Conservation (phyloP, 2,797 vertebrate genomes). For the Danio tinwini region DNA sequence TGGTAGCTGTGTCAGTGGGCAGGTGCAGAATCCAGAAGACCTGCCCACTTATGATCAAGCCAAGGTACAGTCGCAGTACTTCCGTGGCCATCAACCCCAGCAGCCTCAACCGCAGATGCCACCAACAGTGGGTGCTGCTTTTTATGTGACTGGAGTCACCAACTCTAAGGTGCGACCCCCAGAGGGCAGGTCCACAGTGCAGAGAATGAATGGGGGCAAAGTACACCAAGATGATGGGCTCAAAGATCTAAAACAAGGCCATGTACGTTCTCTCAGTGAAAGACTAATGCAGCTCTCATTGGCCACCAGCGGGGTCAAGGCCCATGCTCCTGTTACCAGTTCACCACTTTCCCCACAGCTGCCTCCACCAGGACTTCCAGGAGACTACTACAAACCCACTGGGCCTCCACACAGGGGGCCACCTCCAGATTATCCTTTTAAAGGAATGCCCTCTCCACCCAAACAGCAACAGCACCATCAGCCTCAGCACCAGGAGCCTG, state of each 20-base stretch:
- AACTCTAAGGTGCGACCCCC: slow-evolving; percentile 74
- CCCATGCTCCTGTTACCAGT: slow-evolving; percentile 91
- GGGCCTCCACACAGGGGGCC: slow-evolving; percentile 88
- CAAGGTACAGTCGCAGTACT: slow-evolving; percentile 98
- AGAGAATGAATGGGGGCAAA: slow-evolving; percentile 88
- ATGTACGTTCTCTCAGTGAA: slow-evolving; percentile 95
- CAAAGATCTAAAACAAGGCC: slow-evolving; percentile 97
- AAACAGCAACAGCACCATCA: slow-evolving; percentile 79
- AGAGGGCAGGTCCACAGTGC: slow-evolving; percentile 90
- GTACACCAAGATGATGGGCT: slow-evolving; percentile 97
- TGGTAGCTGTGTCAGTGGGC: slow-evolving; percentile 67
- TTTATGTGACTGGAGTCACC: slow-evolving; percentile 91
- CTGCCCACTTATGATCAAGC: slow-evolving; percentile 97
- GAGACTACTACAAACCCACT: slow-evolving; percentile 89
- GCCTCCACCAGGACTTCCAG: slow-evolving; percentile 84
- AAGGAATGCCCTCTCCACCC: slow-evolving; percentile 83
- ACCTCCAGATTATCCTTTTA: slow-evolving; percentile 95
- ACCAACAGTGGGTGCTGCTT: slow-evolving; percentile 86
- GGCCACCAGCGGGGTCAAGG: slow-evolving; percentile 95
- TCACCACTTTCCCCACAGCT: slow-evolving; percentile 88
- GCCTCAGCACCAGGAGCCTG: slow-evolving; percentile 79
- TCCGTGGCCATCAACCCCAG: slow-evolving; percentile 81
- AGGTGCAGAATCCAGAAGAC: slow-evolving; percentile 87
- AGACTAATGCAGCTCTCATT: slow-evolving; percentile 96
- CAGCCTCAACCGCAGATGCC: slow-evolving; percentile 67